phyloP scores from a whole-genome alignment of 1,140 invertebrate genomes.

The Drosophila pseudoananassae region DNA sequence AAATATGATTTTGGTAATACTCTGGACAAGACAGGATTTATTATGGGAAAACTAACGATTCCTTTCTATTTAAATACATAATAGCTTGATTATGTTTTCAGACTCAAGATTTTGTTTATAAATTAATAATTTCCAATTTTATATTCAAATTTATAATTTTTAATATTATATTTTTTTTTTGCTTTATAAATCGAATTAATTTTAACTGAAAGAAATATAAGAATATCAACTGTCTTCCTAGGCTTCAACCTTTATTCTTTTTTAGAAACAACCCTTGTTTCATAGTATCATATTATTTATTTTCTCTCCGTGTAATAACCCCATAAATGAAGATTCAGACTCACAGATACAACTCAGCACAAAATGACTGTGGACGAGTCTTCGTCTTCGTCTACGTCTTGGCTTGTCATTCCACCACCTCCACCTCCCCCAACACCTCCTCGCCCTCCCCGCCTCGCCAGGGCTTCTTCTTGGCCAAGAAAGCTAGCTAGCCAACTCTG shows the following conservation, averaged over 20 bases:
- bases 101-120: no score
- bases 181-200: no score
- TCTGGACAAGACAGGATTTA: no score
- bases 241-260: background rate
- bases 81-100: no score
- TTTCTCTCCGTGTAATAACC: slow-evolving; percentile 1
- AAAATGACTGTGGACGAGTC: slow-evolving; percentile 51
- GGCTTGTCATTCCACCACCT: slow-evolving; percentile 66
- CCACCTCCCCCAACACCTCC: slow-evolving; percentile 5
- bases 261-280: background rate
- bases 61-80: no score
- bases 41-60: no score
- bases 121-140: no score
- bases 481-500: slow-evolving; percentile 30
- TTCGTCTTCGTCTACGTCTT: slow-evolving; percentile 53
- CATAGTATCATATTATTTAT: background rate
- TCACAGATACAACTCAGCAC: slow-evolving; percentile 72
- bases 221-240: no score
- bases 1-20: no score
- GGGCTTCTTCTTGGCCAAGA: slow-evolving; percentile 6
- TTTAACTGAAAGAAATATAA: no score
- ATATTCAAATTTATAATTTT: no score
- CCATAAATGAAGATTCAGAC: slow-evolving; percentile 33
- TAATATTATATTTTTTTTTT: no score
- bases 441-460: background rate